Base-by-base conservation (phyloP, 2,113 vertebrate species). In the Pristiophorus japonicus region DNA sequence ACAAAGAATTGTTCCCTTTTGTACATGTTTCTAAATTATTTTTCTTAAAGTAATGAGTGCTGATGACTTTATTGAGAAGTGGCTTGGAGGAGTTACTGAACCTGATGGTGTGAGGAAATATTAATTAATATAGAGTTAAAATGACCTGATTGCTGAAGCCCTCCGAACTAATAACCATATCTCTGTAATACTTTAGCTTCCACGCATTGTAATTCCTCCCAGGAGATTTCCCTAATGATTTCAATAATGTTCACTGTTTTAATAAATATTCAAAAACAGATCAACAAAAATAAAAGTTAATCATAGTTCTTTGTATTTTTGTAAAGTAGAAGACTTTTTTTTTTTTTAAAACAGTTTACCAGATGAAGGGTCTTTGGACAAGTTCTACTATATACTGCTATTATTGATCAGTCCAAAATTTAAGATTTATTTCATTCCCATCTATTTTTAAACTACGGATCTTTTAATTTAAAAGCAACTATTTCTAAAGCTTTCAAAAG, bases 361-460 rank as follows among this genome's bases (percentile, higher is more conserved):
- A 38, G 8, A n/a, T n/a, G 34, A n/a, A 63, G 34, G 59, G n/a
- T 10, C 18, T 62, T 91, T 8, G 18, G n/a, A 45, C 6, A 63
- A 42, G 4, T 51, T 51, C 24, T 27, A 51, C 2, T 38, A 34
- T 63, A 91, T 38, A 5, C 59, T 91, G 16, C 59, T 63, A 63
- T 22, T n/a, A 22, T 42, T 92, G 88, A 7, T 2, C 34, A 92
- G 62, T 92, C 38, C n/a, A 63, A 38, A 63, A 90, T 88, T 88
- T 55, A 88, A 88, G 85, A 3, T 51, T 62, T 62, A 91, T 12
- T 3, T 90, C 12, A 62, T 14, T 34, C 16, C 11, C 55, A n/a
- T 91, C 51, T n/a, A 16, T 59, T 91, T 62, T 91, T 62, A 91
- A n/a, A 91, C 38, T 88, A n/a, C n/a, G n/a, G n/a, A n/a, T n/a